Base-by-base conservation (phyloP, 2,888 invertebrate genomes). In the Ectemnius continuus region DNA sequence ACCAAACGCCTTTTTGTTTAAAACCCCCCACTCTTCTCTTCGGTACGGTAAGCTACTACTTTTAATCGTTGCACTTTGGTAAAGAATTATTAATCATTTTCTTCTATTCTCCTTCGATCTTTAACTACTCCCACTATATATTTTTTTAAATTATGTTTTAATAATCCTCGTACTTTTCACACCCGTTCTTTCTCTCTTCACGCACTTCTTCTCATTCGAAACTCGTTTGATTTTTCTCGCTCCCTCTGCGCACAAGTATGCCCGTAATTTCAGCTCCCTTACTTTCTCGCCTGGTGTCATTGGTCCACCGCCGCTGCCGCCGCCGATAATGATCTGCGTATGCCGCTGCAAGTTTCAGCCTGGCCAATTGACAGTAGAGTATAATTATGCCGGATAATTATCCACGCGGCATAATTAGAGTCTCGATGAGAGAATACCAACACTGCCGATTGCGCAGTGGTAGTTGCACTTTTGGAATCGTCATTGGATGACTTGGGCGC, bases 11-110 rank as follows among this genome's bases (percentile, higher is more conserved):
- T 67, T 74, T 76, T 75, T 72, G 56, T 77, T 82, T 80, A 58
- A 77, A 73, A 61, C 72, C 77, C 52, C 36, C 36, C 66, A 84
- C 78, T 83, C 83, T 84, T 80, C 83, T 83, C 81, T 77, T 73
- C 79, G 75, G 72, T 83, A 87, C 87, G 88, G 87, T 88, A 88
- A 88, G 88, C 87, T 84, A 83, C 75, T 71, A 78, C 68, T 79
- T 36, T 75, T 78, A 80, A 73, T 79, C 79, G 73, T 70, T 82
- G 79, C 82, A 81, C 76, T 79, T 79, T 73, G 26, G 57, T 73
- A 79, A 47, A 76, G 56, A 36, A 36, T 6, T 36, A 36, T 2
- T 52, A 52, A 36, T 52, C 16, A 52, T 52, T 52, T 48, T 14
- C 13, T 13, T 52, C 14, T 16, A 14, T 14, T 14, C 14, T 48